phyloP scores from a whole-genome alignment of 2,797 vertebrate genomes.

The Ciconia nigra region DNA sequence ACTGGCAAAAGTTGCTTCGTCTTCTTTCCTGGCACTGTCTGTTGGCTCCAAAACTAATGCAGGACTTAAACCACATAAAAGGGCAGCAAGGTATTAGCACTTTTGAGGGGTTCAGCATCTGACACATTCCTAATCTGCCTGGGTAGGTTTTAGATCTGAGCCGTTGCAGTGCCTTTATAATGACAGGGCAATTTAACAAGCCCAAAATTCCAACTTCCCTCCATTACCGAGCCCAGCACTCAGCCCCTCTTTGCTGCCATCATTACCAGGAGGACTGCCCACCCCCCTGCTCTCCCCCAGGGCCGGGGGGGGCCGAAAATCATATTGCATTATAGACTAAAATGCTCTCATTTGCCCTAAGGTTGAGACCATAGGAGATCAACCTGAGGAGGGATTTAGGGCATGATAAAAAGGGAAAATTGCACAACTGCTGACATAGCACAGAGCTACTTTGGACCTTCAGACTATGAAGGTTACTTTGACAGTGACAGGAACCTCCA shows the following conservation, averaged over 20 bases:
- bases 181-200: background rate
- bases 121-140: slow-evolving; percentile 52
- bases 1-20: slow-evolving; percentile 41
- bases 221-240: background rate
- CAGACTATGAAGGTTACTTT: background rate
- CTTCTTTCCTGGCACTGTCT: slow-evolving; percentile 43
- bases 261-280: accelerated
- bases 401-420: background rate
- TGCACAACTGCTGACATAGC: background rate
- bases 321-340: accelerated
- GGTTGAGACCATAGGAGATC: background rate
- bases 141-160: slow-evolving; percentile 43
- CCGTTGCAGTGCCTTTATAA: background rate
- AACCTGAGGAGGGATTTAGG: background rate
- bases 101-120: slow-evolving; percentile 40
- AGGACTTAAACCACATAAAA: slow-evolving; percentile 63
- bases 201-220: background rate
- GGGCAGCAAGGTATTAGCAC: slow-evolving; percentile 32
- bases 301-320: accelerated
- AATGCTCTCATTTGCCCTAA: background rate
- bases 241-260: background rate
- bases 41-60: slow-evolving; percentile 33
- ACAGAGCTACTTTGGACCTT: background rate
- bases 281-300: background rate
- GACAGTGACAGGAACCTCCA: background rate